Evolutionary conservation across 2,797 vertebrate species (phyloP).

Genomic region (Microctenopoma stevenorrisi): DNA sequence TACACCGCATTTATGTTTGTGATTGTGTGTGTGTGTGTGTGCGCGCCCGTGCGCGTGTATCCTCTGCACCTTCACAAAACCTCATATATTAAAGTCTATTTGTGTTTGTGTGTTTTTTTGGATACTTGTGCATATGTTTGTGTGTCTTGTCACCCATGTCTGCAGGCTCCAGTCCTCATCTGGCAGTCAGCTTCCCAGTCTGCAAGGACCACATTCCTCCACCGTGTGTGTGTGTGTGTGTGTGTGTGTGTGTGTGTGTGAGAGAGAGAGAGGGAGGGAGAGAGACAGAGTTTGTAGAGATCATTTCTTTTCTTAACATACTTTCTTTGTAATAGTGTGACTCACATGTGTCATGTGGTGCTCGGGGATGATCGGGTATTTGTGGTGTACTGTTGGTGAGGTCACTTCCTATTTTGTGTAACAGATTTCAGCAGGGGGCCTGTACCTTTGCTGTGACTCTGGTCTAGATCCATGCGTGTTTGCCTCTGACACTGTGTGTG

Average conservation of each 20-base stretch:
- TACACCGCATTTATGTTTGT: neutral
- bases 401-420: constrained; percentile 66
- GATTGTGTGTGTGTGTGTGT: neutral
- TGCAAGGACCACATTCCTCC: constrained; percentile 39
- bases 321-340: constrained; percentile 5
- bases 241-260: constrained; percentile 14
- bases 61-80: neutral
- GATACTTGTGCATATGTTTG: constrained; percentile 1
- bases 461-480: constrained; percentile 28
- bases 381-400: constrained; percentile 49
- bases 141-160: constrained; percentile 51
- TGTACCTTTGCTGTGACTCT: constrained; percentile 37
- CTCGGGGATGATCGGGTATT: constrained; percentile 28
- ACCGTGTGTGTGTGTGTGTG: constrained; percentile 17
- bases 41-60: too few relatives aligned
- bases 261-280: constrained; percentile 12
- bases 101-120: constrained; percentile 5
- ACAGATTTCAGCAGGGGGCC: constrained; percentile 42
- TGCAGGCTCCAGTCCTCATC: constrained; percentile 60
- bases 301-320: constrained; percentile 5
- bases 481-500: constrained; percentile 27
- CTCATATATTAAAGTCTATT: neutral
- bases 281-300: neutral
- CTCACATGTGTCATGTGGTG: constrained; percentile 29
- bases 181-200: constrained; percentile 44